phyloP scores from a whole-genome alignment of 2,113 vertebrate genomes.

The Lathamus discolor region DNA sequence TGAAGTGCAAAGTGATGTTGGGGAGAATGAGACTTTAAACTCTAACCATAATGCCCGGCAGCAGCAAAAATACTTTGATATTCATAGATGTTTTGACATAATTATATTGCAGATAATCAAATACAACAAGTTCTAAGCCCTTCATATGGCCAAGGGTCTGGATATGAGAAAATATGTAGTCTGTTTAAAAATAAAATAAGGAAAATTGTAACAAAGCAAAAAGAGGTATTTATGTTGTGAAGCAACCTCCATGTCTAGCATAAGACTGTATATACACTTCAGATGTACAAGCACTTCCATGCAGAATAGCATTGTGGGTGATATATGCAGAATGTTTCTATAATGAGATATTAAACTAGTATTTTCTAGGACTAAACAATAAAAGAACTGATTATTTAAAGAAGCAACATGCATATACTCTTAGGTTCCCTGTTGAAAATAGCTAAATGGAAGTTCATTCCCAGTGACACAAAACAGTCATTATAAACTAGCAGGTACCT shows the following conservation, averaged over 20 bases:
- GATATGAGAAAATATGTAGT: background rate
- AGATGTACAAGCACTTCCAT: background rate
- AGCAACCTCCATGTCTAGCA: background rate
- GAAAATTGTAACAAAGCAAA: background rate
- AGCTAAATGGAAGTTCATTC: background rate
- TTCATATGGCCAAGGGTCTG: rapidly evolving
- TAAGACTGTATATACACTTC: background rate
- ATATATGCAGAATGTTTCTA: background rate
- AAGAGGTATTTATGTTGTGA: background rate
- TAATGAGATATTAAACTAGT: background rate
- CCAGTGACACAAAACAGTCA: background rate
- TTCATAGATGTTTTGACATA: background rate
- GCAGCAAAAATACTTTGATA: background rate
- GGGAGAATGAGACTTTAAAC: background rate
- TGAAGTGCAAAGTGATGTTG: background rate
- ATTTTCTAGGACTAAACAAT: background rate
- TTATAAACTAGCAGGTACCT: background rate
- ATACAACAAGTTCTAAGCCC: background rate
- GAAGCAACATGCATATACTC: background rate
- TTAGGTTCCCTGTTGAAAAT: background rate
- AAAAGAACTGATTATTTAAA: background rate
- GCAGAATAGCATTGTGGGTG: background rate
- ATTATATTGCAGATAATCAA: background rate
- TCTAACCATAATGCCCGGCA: background rate
- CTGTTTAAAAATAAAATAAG: background rate